phyloP scores from a whole-genome alignment of 2,113 vertebrate genomes.

The Pionites leucogaster region DNA sequence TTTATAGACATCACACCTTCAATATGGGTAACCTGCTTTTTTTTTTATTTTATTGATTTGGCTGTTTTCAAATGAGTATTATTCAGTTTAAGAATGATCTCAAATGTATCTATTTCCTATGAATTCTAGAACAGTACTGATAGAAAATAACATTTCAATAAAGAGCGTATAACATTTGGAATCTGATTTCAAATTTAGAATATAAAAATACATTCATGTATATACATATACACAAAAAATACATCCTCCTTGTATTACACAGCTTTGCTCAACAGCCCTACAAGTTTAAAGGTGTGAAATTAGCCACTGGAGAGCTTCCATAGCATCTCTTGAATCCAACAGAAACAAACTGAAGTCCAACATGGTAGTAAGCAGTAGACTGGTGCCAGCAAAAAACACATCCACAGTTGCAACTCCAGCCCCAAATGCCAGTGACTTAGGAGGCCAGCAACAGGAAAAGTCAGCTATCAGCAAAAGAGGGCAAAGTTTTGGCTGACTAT shows the following conservation, averaged over 20 bases:
- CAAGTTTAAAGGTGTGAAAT: slow-evolving; percentile 20
- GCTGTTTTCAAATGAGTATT: neutral
- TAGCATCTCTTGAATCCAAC: neutral
- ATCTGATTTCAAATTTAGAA: neutral
- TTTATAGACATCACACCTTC: slow-evolving; percentile 59
- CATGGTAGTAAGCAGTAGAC: neutral
- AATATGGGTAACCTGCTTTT: neutral
- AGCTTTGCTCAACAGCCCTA: neutral
- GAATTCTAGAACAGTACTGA: neutral
- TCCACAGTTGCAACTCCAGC: neutral
- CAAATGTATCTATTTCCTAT: neutral
- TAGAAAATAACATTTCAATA: neutral
- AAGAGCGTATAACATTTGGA: neutral
- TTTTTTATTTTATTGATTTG: neutral
- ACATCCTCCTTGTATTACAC: neutral
- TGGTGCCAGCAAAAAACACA: neutral
- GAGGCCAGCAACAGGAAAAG: neutral
- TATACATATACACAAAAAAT: neutral
- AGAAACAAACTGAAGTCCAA: neutral
- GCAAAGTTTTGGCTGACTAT: slow-evolving; percentile 2
- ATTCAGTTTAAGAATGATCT: neutral
- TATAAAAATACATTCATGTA: neutral
- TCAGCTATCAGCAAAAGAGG: neutral
- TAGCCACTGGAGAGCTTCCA: neutral
- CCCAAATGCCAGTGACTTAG: neutral